Conservation (phyloP, 2,797 vertebrate genomes). For the Emydoidea blandingii region DNA sequence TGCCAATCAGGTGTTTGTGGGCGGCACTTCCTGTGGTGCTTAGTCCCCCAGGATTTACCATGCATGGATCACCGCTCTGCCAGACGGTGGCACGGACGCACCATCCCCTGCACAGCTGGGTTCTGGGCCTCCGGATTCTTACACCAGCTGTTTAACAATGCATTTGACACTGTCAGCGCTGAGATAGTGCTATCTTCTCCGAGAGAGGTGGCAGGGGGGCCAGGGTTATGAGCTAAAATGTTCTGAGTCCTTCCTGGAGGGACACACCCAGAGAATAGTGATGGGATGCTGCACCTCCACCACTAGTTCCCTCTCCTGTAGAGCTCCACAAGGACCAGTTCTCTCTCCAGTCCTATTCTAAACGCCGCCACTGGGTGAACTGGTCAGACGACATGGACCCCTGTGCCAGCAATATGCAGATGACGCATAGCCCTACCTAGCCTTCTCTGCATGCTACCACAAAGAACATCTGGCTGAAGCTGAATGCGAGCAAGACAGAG, state of each 20-base stretch:
- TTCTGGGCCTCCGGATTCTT: not conserved
- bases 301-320: not conserved
- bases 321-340: not conserved
- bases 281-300: not conserved
- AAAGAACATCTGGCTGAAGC: not conserved
- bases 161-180: not conserved
- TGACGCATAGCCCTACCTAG: not conserved
- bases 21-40: not conserved
- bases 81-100: not conserved
- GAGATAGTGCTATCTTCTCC: not conserved
- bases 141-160: not conserved
- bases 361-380: too few relatives aligned
- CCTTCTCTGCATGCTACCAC: not conserved
- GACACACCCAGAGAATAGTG: not conserved
- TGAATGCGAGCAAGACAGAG: not conserved
- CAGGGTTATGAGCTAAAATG: not conserved
- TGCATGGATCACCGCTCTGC: not conserved
- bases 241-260: not conserved
- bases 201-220: too few relatives aligned
- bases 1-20: not conserved
- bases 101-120: not conserved
- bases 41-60: not conserved
- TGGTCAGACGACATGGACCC: too few relatives aligned
- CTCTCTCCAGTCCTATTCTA: too few relatives aligned
- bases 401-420: not conserved